Conservation (phyloP, 2,113 vertebrate species). For the Falcunculus frontatus region DNA sequence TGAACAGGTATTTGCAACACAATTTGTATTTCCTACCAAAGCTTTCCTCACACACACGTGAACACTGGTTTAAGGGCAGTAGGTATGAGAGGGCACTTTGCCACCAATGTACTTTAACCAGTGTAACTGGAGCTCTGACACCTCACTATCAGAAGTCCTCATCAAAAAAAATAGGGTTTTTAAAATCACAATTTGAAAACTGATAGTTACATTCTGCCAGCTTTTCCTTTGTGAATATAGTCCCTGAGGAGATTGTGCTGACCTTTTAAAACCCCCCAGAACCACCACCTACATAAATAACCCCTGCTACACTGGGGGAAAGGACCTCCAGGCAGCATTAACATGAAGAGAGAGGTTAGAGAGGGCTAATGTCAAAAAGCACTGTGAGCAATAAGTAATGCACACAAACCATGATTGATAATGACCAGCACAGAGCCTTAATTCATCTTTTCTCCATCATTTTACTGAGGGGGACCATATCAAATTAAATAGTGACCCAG, state of each 20-base stretch:
- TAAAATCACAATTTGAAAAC: background rate
- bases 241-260: constrained; percentile 50
- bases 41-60: background rate
- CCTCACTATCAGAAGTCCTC: background rate
- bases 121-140: background rate
- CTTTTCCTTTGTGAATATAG: constrained; percentile 19
- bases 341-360: constrained; percentile 58
- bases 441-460: constrained; percentile 82
- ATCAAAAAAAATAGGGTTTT: background rate
- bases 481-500: constrained; percentile 72
- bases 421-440: constrained; percentile 67
- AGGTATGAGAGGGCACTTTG: background rate
- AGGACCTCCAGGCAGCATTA: constrained; percentile 53
- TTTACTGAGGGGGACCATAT: constrained; percentile 63
- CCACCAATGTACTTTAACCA: background rate
- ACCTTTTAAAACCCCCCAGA: constrained; percentile 75
- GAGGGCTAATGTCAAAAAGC: constrained; percentile 77
- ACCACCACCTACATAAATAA: constrained; percentile 78
- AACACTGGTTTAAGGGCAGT: background rate
- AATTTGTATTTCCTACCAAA: background rate
- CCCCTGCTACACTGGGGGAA: constrained; percentile 31
- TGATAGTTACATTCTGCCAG: background rate
- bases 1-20: background rate
- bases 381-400: constrained; percentile 82
- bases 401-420: constrained; percentile 83